Conservation (phyloP, 2,888 invertebrate genomes). For the Cactoblastis cactorum region DNA sequence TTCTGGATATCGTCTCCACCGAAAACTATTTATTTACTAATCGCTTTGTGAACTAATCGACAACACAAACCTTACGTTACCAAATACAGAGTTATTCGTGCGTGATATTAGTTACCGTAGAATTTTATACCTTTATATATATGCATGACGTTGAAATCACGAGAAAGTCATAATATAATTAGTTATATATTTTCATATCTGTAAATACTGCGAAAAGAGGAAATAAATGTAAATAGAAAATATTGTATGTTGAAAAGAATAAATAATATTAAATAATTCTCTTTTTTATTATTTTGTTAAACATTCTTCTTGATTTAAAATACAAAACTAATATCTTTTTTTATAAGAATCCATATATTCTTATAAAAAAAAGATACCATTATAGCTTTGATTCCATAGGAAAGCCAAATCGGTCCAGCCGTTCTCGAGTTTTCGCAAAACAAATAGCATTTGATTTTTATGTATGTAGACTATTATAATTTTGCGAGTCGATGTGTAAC, state of each 20-base stretch:
- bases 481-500: too few species aligned
- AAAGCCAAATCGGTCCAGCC: too few species aligned
- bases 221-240: slow-evolving; percentile 71
- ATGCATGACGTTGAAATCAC: slow-evolving; percentile 29
- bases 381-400: too few species aligned
- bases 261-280: slow-evolving; percentile 28
- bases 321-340: too few species aligned
- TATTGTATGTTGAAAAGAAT: slow-evolving; percentile 46
- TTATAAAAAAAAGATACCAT: too few species aligned
- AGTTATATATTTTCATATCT: slow-evolving; percentile 44
- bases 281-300: background rate
- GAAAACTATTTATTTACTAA: slow-evolving; percentile 55
- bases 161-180: slow-evolving; percentile 23
- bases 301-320: too few species aligned
- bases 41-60: slow-evolving; percentile 27
- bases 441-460: too few species aligned
- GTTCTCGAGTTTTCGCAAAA: too few species aligned
- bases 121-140: slow-evolving; percentile 40
- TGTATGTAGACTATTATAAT: too few species aligned
- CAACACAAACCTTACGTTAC: slow-evolving; percentile 32
- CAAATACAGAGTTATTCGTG: slow-evolving; percentile 47
- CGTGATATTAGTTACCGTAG: slow-evolving; percentile 77
- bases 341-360: too few species aligned
- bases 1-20: slow-evolving; percentile 49
- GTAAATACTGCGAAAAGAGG: slow-evolving; percentile 61